Percentiles rank a stretch among this genome's conserved stretches.
phyloP scores from a whole-genome alignment of 1,140 invertebrate species.

The Neodiprion lecontei region DNA sequence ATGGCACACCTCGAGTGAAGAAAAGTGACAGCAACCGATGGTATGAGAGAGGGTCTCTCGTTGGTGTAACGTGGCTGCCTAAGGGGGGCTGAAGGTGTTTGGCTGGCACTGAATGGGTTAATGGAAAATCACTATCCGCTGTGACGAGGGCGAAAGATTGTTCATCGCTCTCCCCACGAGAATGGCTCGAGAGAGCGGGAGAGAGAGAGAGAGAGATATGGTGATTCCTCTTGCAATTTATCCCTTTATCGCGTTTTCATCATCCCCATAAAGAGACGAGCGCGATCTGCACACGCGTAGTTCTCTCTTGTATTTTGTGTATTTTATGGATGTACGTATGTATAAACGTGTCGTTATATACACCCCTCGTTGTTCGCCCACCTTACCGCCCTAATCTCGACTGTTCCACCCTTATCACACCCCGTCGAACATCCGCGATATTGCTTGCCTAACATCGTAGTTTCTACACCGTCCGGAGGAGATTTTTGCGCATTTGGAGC shows the following conservation, averaged over 20 bases:
- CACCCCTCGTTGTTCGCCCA: not conserved
- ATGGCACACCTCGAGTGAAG: too few relatives aligned
- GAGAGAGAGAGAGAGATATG: not conserved
- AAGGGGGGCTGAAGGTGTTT: not conserved
- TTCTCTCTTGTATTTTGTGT: too few relatives aligned
- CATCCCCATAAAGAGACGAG: not conserved
- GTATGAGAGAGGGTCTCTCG: too few relatives aligned
- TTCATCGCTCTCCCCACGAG: too few relatives aligned
- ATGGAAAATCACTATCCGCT: slow-evolving; percentile 5
- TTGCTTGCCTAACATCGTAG: not conserved
- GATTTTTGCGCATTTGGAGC: too few relatives aligned
- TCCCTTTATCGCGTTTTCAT: not conserved
- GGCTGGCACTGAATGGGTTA: slow-evolving; percentile 2
- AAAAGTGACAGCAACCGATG: too few relatives aligned
- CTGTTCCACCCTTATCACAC: not conserved
- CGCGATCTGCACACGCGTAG: not conserved
- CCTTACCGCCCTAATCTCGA: not conserved
- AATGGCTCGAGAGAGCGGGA: too few relatives aligned
- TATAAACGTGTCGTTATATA: too few relatives aligned
- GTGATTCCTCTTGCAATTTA: not conserved
- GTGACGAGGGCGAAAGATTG: not conserved
- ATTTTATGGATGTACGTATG: too few relatives aligned
- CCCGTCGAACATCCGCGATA: not conserved
- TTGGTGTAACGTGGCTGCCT: too few relatives aligned
- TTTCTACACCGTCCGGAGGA: too few relatives aligned